phyloP scores from a whole-genome alignment of 2,113 vertebrate species.

The Gobio gobio region DNA sequence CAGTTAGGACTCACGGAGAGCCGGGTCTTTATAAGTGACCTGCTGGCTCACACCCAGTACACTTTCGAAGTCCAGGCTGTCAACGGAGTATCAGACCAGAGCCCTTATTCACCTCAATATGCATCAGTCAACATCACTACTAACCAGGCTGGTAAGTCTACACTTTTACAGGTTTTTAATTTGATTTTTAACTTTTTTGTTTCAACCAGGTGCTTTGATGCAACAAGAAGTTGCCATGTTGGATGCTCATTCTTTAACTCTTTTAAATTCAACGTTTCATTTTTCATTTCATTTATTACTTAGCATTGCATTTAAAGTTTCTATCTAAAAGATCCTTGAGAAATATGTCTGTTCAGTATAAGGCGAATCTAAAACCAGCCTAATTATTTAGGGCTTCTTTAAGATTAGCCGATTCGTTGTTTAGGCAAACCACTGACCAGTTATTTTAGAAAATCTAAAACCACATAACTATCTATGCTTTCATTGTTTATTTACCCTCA shows the following conservation, averaged over 20 bases:
- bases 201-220: not conserved
- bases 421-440: not conserved
- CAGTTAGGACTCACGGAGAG: slow-evolving; percentile 93
- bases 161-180: slow-evolving; percentile 16
- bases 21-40: slow-evolving; percentile 92
- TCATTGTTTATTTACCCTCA: slow-evolving; percentile 56
- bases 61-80: slow-evolving; percentile 98
- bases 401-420: not conserved
- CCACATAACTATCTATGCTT: not conserved
- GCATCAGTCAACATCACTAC: slow-evolving; percentile 97
- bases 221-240: not conserved
- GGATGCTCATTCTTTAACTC: not conserved
- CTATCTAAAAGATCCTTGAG: slow-evolving; percentile 13
- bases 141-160: slow-evolving; percentile 94
- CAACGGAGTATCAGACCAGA: slow-evolving; percentile 97
- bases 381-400: not conserved
- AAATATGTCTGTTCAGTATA: not conserved
- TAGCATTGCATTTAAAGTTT: too few species aligned
- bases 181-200: not conserved
- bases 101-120: slow-evolving; percentile 94
- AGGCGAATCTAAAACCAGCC: not conserved
- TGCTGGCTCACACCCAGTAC: slow-evolving; percentile 97
- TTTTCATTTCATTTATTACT: too few species aligned
- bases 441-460: not conserved
- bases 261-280: not conserved